These are phyloP conservation scores for Propsilocerus akamusi DNA, from an alignment of 1,140 invertebrate species.

Conservation along the genomic window DNA sequence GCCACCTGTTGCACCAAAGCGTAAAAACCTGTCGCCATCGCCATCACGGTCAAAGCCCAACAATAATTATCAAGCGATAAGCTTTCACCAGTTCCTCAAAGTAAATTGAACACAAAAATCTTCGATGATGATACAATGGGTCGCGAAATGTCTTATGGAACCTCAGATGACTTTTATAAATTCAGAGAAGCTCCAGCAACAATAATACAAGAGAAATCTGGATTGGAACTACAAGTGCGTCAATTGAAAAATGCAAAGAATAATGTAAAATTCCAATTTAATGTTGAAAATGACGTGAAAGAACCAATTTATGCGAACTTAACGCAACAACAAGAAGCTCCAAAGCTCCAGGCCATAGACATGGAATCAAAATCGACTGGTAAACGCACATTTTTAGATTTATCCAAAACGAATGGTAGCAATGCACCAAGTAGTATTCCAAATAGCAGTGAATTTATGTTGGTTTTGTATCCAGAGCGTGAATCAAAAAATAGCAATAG, in stretches of 20 bases:
- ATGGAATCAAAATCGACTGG: neutral
- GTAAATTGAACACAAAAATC: conserved; percentile 17
- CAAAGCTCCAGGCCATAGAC: conserved; percentile 5
- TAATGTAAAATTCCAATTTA: conserved; percentile 1
- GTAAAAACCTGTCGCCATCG: conserved; percentile 18
- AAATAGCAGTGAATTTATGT: conserved; percentile 53
- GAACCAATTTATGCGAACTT: conserved; percentile 1
- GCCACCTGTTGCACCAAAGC: conserved; percentile 14
- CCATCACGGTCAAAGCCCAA: conserved; percentile 12
- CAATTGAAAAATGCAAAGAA: neutral
- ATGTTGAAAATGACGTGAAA: neutral
- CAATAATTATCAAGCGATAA: conserved; percentile 15
- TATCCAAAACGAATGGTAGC: neutral
- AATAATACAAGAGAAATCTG: conserved; percentile 5
- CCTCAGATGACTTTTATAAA: conserved; percentile 14
- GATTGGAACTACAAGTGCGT: neutral
- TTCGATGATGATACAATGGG: conserved; percentile 20
- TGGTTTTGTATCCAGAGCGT: conserved; percentile 50
- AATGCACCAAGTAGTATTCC: conserved; percentile 20
- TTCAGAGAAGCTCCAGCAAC: conserved; percentile 11
- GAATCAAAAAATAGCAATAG: conserved; percentile 27
- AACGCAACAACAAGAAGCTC: neutral
- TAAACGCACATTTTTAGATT: conserved; percentile 1
- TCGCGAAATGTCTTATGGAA: conserved; percentile 22
- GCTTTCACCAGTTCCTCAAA: conserved; percentile 16